Base-by-base conservation (phyloP, 1,140 invertebrate genomes). In the Holcopasites calliopsidis region DNA sequence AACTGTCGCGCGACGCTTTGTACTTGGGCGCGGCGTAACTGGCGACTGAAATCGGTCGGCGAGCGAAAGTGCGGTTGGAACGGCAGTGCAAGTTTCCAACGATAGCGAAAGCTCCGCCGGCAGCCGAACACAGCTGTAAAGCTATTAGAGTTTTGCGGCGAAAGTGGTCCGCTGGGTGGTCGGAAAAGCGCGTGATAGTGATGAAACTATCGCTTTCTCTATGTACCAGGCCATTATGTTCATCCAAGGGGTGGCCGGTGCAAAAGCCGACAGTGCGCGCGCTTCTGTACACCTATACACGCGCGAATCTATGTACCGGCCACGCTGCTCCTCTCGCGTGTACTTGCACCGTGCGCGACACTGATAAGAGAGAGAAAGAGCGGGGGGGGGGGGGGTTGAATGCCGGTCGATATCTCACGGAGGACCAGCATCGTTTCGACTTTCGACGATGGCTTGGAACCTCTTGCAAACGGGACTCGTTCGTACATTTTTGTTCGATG, bases 71-170 rank as follows among this genome's bases (percentile, higher is more conserved):
- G 81, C 82, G 82, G 77, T 82, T 79, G 42, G 52, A 82, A 88
- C 86, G 88, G 89, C 85, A 89, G 88, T 89, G 87, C 89, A 89
- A 89, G 89, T 89, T 84, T 83, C 70, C 82, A 84, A 83, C 85
- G 90, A 91, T 90, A 90, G 90, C 88, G 88, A 91, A 91, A 91
- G 90, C 89, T 84, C 77, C 76, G 79, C 23, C 71, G 64, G 57
- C 66, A n/a, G n/a, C n/a, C n/a, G n/a, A n/a, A n/a, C 82, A 68
- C 83, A 76, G 82, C 79, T 85, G 88, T 89, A 88, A 89, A 89
- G 88, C 88, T 88, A 87, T 89, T 88, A 88, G 76, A 80, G 83
- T 80, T 85, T 68, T 77, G 73, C 74, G 58, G 49, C 49, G 69
- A 50, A 68, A 76, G 74, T 42, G 65, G 82, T 47, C n/a, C 33